phyloP scores from a whole-genome alignment of 2,797 vertebrate species.

The Semotilus atromaculatus region DNA sequence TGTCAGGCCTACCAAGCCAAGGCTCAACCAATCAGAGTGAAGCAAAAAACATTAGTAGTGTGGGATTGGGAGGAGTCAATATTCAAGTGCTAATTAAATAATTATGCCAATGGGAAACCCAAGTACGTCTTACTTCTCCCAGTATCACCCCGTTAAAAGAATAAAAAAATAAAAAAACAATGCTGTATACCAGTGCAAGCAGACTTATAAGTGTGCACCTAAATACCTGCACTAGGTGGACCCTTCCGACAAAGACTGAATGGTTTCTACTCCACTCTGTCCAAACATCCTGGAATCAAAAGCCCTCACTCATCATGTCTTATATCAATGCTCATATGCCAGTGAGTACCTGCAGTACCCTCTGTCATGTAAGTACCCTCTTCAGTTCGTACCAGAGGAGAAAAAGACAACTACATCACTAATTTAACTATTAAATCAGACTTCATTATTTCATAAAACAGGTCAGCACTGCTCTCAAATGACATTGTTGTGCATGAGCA shows the following conservation, averaged over 20 bases:
- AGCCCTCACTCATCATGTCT: slow-evolving; percentile 51
- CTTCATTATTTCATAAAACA: slow-evolving; percentile 9
- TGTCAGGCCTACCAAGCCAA: slow-evolving; percentile 61
- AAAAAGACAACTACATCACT: slow-evolving; percentile 65
- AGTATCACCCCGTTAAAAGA: neutral
- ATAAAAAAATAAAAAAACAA: slow-evolving; percentile 18
- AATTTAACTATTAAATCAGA: slow-evolving; percentile 43
- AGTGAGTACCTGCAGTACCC: slow-evolving; percentile 63
- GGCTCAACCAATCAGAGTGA: slow-evolving; percentile 73
- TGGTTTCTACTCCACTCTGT: slow-evolving; percentile 78
- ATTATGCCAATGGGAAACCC: slow-evolving; percentile 3
- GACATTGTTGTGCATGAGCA: neutral
- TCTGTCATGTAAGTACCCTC: slow-evolving; percentile 63
- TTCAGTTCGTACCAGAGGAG: slow-evolving; percentile 72
- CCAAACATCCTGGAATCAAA: slow-evolving; percentile 70
- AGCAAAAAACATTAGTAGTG: slow-evolving; percentile 76
- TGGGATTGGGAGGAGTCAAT: slow-evolving; percentile 67
- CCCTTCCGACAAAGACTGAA: slow-evolving; percentile 76
- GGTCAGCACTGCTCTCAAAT: slow-evolving; percentile 20
- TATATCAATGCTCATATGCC: slow-evolving; percentile 57
- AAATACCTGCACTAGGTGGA: slow-evolving; percentile 37
- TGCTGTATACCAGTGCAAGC: neutral
- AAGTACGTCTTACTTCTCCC: slow-evolving; percentile 10
- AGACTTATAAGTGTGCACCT: slow-evolving; percentile 26
- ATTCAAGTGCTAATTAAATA: neutral